Base-by-base conservation (phyloP, 2,888 invertebrate species). In the Drosophila colorata region DNA sequence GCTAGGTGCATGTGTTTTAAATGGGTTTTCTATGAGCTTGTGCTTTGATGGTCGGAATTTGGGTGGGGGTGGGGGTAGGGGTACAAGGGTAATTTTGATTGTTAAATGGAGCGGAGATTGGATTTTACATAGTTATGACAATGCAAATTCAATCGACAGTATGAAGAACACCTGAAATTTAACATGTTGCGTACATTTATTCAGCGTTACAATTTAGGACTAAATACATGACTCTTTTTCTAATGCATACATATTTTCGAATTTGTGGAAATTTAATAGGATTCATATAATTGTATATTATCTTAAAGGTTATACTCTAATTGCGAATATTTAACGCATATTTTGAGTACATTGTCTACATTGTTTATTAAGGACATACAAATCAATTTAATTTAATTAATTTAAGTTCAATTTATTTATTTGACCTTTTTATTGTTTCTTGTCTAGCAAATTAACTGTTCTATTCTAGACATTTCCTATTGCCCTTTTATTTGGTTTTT, bases 41-140 rank as follows among this genome's bases (percentile, higher is more conserved):
- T 47, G 9, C 5, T 11, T 5, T 11, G 20, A 33, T 18, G 40
- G 8, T 18, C 38, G 38, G 18, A 18, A 52, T 52, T 40, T 38
- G 16, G 7, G 43, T 2, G 40, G 8, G 33, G 8, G 1, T 0
- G 18, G 0, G n/a, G 6, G n/a, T n/a, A n/a, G n/a, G n/a, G n/a
- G n/a, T n/a, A n/a, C 3, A 23, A 9, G 35, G 16, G 6, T 43
- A 33, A 48, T 59, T 41, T 43, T 59, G 48, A 28, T 44, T 59
- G 59, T 53, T 74, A 59, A 71, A 71, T 71, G 75, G 69, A 51
- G 48, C 59, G 69, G 37, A 51, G 43, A 70, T 70, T 53, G 48
- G 13, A 48, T 69, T 58, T 49, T 38, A 14, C 37, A 2, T 28
- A 33, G 48, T 69, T 44, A 38, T 69, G 58, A 47, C 33, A 48